Evolutionary conservation across 1,140 invertebrate species (phyloP).

Genomic region (Chymomyza costata): DNA sequence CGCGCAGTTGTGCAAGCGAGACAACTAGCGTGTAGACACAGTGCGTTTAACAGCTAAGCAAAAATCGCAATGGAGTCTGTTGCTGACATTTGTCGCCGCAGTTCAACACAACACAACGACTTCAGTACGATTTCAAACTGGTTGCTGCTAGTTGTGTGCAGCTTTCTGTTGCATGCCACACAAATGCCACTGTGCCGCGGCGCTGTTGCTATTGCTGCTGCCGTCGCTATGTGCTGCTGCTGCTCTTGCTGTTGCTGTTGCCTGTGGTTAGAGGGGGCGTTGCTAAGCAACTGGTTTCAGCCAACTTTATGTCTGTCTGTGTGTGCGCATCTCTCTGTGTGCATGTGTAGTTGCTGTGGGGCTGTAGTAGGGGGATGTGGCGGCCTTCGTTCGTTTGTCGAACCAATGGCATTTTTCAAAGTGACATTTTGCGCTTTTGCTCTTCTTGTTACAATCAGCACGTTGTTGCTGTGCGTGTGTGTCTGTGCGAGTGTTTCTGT

Average conservation of each 20-base stretch:
- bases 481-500: slow-evolving; percentile 13
- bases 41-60: slow-evolving; percentile 9
- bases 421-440: slow-evolving; percentile 74
- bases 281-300: slow-evolving; percentile 74
- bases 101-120: slow-evolving; percentile 33
- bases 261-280: slow-evolving; percentile 73
- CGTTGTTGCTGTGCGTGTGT: slow-evolving; percentile 34
- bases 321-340: slow-evolving; percentile 42
- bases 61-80: slow-evolving; percentile 70
- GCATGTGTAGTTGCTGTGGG: slow-evolving; percentile 10
- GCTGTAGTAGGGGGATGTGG: slow-evolving; percentile 37
- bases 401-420: slow-evolving; percentile 75
- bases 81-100: slow-evolving; percentile 61
- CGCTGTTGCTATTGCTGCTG: slow-evolving; percentile 8
- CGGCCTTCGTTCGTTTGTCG: too few relatives aligned
- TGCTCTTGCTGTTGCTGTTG: slow-evolving; percentile 13
- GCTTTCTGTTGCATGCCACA: too few relatives aligned
- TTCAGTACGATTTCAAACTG: slow-evolving; percentile 10
- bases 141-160: slow-evolving; percentile 36
- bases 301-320: too few relatives aligned
- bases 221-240: slow-evolving; percentile 1
- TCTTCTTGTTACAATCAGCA: slow-evolving; percentile 45
- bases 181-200: too few relatives aligned
- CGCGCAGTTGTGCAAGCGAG: slow-evolving; percentile 24
- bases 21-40: slow-evolving; percentile 26